Conservation (phyloP, 2,888 invertebrate genomes). For the Nomada lathburiana region DNA sequence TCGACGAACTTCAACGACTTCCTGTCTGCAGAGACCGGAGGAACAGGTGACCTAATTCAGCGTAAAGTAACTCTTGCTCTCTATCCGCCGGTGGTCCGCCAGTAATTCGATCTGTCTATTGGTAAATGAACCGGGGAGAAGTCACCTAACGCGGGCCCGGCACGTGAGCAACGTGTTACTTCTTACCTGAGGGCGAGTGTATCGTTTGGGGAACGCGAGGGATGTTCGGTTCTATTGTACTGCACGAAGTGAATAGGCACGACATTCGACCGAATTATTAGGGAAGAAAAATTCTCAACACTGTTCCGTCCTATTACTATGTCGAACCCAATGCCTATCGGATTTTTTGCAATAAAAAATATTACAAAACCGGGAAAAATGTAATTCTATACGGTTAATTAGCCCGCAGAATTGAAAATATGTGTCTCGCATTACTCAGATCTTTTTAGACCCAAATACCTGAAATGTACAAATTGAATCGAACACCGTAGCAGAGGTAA, state of each 20-base stretch:
- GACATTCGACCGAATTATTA: no score
- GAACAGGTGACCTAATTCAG: slow-evolving; percentile 63
- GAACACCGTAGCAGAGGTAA: neutral
- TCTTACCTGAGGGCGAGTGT: slow-evolving; percentile 14
- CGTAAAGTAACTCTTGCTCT: slow-evolving; percentile 54
- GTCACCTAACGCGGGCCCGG: slow-evolving; percentile 46
- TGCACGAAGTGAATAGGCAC: no score
- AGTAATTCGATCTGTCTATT: slow-evolving; percentile 60
- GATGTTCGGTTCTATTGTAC: neutral
- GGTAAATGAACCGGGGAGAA: slow-evolving; percentile 54
- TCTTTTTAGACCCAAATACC: no score
- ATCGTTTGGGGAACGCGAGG: neutral
- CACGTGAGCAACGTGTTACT: slow-evolving; percentile 19
- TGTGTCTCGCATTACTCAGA: no score
- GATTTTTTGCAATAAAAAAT: no score
- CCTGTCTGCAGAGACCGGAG: slow-evolving; percentile 51
- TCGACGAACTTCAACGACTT: slow-evolving; percentile 60
- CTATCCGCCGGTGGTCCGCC: slow-evolving; percentile 55
- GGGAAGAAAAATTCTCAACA: no score
- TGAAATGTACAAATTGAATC: no score
- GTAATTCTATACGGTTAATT: no score
- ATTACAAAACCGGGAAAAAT: no score
- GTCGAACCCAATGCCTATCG: no score
- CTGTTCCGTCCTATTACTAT: no score
- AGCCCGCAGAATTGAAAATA: no score